Evolutionary conservation across 2,797 vertebrate species (phyloP), one percentile per base, ranked within the genome.

Genomic region (Salmo trutta): DNA sequence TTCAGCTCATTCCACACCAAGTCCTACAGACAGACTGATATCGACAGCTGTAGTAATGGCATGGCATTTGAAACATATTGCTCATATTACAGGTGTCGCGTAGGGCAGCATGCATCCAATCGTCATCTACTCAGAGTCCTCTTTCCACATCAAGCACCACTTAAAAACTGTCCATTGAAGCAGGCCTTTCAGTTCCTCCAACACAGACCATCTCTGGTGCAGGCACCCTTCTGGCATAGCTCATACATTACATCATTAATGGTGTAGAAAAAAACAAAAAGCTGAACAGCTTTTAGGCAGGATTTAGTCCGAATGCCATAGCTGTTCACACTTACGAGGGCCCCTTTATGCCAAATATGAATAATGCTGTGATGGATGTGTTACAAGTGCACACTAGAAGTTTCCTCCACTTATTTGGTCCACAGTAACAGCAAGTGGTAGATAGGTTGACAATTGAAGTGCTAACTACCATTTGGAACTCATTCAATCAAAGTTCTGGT

Each of bases 151-250:
- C 77, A 83, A 86, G 86, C 82, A 79, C 84, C 83, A 71, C 85
- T 88, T 81, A 80, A 88, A 87, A 86, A 33, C 65, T 83, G 84
- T 91, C 90, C 87, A 74, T 90, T 85, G 83, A 56, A 52, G 7
- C 8, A 7, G 75, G 69, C 71, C 70, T 41, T 78, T 64, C 51
- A 17, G 19, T 17, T 10, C 66, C 71, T 27, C 33, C 77, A 75
- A 29, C 41, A 47, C 24, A 70, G 65, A 77, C 72, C 17, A 14
- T 69, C 62, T 71, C 24, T 69, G 17, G 51, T 51, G 24, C 75
- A 81, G 73, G 78, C 62, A 69, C 56, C 12, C 53, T 53, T 62
- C 62, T 12, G 75, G 74, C 66, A 56, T 6, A 71, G 78, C 73
- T 80, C 83, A 83, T 84, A 73, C 41, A 47, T 47, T 76, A 77